Evolutionary conservation across 2,888 invertebrate species (phyloP).

Genomic region (Petrolisthes cinctipes): DNA sequence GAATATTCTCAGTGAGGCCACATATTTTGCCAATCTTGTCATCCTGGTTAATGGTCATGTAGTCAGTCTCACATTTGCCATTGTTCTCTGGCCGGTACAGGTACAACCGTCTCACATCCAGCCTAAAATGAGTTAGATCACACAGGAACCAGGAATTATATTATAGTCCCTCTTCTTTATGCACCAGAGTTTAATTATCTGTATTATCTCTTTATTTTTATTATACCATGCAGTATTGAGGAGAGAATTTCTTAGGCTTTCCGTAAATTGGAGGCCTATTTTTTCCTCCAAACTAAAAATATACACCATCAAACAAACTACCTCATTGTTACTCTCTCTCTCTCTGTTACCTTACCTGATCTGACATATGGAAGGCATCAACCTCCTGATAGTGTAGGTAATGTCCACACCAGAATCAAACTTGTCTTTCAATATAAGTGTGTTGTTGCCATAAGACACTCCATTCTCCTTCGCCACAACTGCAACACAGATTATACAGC

Average conservation of each 20-base stretch:
- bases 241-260: no score
- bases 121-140: background rate
- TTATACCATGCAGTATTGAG: no score
- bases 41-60: slow-evolving; percentile 20
- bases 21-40: slow-evolving; percentile 1
- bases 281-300: no score
- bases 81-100: background rate
- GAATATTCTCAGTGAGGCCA: background rate
- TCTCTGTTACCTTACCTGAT: background rate
- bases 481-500: background rate
- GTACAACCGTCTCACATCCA: background rate
- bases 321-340: background rate
- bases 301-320: no score
- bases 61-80: background rate
- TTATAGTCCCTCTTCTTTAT: no score
- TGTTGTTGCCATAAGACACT: slow-evolving; percentile 24
- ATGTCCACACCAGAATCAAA: slow-evolving; percentile 10
- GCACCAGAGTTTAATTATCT: no score
- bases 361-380: background rate
- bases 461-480: slow-evolving; percentile 7
- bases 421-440: background rate
- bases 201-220: no score
- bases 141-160: background rate
- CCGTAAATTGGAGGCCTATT: no score
- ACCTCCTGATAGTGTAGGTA: slow-evolving; percentile 18